A percentile compares a stretch with the other conserved stretches of the same genome.
phyloP scores from a whole-genome alignment of 2,797 vertebrate species.

The Dendrocincla fuliginosa region DNA sequence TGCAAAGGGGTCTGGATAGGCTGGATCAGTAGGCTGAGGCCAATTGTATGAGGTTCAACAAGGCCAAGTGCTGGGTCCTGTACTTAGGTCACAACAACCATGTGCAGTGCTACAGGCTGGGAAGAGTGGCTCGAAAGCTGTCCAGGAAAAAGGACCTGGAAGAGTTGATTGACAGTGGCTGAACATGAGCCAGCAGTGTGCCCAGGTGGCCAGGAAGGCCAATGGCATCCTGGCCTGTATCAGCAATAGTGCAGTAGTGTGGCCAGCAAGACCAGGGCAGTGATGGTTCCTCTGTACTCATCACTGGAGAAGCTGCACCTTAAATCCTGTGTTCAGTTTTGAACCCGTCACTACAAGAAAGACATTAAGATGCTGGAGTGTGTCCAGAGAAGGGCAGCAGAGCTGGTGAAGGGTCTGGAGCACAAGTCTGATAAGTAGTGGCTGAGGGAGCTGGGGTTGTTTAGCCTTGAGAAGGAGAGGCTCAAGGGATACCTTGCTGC shows the following conservation, averaged over 20 bases:
- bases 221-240: neutral
- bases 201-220: neutral
- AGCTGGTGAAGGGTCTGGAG: neutral
- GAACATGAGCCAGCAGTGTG: neutral
- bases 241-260: accelerated
- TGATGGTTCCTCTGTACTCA: accelerated
- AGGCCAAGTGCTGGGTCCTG: neutral
- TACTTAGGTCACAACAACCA: neutral
- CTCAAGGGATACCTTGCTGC: neutral
- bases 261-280: neutral
- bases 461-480: neutral
- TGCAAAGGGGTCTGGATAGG: neutral
- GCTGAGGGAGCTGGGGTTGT: neutral
- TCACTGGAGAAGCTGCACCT: neutral
- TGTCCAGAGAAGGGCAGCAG: neutral
- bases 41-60: neutral
- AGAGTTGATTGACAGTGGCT: accelerated
- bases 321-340: neutral
- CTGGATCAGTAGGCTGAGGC: accelerated
- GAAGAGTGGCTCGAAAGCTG: neutral
- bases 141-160: accelerated
- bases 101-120: neutral
- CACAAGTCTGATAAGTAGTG: neutral
- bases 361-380: neutral
- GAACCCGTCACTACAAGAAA: neutral